Base-by-base conservation (phyloP, 2,888 invertebrate species). In the Apodemia duryi region DNA sequence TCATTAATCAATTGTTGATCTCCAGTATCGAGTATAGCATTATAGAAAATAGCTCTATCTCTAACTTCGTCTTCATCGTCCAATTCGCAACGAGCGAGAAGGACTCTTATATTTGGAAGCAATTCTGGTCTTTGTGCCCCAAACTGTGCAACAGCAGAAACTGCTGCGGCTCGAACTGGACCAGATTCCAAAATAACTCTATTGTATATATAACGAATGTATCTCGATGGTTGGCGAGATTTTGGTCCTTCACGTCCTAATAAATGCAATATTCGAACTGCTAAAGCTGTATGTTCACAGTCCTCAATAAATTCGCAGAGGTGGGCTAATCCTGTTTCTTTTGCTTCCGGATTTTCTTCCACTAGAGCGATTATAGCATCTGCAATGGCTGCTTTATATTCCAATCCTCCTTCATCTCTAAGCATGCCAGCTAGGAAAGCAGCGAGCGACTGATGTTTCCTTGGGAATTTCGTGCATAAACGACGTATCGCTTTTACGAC, bases 221-320 rank as follows among this genome's bases (percentile, higher is more conserved):
- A 96, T 62, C 95, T 93, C 0, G 98, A 97, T 0, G 99, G 99
- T 72, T 97, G 97, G 74, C 96, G 96, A 0, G 99, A 98, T 72
- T 97, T 96, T 0, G 99, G 99, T 0, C 99, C 99, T 88, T 99
- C 99, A 69, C 97, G 96, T 0, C 99, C 99, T 0, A 99, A 91
- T 65, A 99, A 92, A 92, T 99, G 98, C 54, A 99, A 92, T 73
- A 99, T 99, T 41, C 98, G 94, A 0, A 99, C 99, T 3, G 99
- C 99, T 72, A 99, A 93, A 66, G 97, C 97, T 0, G 97, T 97
- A 83, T 99, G 99, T 78, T 99, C 99, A 81, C 99, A 99, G 85
- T 99, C 99, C 81, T 99, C 99, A 73, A 99, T 99, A 78, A 99
- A 99, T 86, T 99, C 99, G 79, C 99, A 99, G 3, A 99, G 93